Evolutionary conservation across 1,140 invertebrate species (phyloP).

Genomic region (Homalodisca vitripennis): DNA sequence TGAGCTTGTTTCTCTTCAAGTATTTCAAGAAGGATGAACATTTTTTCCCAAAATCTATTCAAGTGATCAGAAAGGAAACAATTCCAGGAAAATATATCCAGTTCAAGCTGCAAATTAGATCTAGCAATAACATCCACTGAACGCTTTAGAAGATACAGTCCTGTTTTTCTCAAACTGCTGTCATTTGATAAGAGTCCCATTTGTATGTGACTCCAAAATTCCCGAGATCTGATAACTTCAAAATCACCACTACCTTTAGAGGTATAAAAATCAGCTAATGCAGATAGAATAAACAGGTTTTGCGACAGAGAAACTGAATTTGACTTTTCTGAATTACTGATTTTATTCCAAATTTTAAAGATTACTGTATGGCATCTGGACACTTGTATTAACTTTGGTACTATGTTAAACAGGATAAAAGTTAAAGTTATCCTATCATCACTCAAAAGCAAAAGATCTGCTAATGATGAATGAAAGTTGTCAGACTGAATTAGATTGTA

Average conservation of each 20-base stretch:
- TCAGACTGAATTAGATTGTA: no score
- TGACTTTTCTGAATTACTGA: no score
- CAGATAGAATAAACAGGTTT: slow-evolving; percentile 23
- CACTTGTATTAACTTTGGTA: no score
- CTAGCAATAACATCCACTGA: slow-evolving; percentile 40
- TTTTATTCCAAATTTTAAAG: no score
- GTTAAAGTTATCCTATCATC: no score
- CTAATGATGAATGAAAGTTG: no score
- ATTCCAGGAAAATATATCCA: slow-evolving; percentile 37
- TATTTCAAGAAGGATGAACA: slow-evolving; percentile 54
- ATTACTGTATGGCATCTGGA: no score
- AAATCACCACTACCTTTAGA: neutral
- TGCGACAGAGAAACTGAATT: neutral
- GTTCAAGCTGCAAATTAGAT: neutral
- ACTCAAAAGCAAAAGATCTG: no score
- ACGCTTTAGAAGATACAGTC: slow-evolving; percentile 47
- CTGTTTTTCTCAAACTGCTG: slow-evolving; percentile 44
- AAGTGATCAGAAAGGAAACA: slow-evolving; percentile 8
- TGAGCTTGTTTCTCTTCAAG: slow-evolving; percentile 63
- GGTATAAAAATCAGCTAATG: slow-evolving; percentile 16
- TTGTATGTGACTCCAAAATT: slow-evolving; percentile 38
- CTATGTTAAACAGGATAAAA: no score
- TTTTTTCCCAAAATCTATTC: slow-evolving; percentile 45
- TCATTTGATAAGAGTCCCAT: slow-evolving; percentile 32
- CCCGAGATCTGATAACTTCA: slow-evolving; percentile 3